Conservation (phyloP, 2,888 invertebrate species). For the Pollenia amentaria region DNA sequence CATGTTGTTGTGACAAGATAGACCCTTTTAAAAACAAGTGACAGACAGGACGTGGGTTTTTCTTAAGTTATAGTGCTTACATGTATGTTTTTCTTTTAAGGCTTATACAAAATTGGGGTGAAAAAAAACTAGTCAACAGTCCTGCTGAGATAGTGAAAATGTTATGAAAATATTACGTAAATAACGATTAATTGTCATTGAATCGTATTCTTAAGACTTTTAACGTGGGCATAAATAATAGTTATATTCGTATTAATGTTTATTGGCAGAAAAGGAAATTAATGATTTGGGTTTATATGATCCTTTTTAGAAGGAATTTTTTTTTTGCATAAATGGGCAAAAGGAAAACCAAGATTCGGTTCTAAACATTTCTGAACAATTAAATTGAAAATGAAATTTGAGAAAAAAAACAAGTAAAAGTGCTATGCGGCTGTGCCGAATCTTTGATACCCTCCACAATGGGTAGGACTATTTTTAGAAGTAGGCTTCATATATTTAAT, state of each 20-base stretch:
- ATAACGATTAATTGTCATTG: constrained; percentile 63
- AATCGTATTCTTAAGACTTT: constrained; percentile 28
- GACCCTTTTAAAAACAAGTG: constrained; percentile 70
- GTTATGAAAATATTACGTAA: constrained; percentile 67
- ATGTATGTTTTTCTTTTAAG: constrained; percentile 41
- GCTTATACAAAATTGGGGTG: background rate
- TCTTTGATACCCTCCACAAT: no score
- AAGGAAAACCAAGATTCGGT: background rate
- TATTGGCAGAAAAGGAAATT: constrained; percentile 4
- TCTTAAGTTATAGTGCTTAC: constrained; percentile 49
- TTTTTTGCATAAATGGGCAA: background rate
- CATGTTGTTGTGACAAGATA: constrained; percentile 71
- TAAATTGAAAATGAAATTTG: no score
- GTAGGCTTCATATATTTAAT: no score
- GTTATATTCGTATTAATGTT: background rate
- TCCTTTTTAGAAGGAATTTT: background rate
- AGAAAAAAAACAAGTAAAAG: no score
- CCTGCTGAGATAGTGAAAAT: constrained; percentile 63
- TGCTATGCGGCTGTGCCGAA: no score
- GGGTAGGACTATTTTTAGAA: no score
- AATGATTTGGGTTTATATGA: background rate
- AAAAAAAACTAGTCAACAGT: constrained; percentile 50
- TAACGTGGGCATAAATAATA: constrained; percentile 17
- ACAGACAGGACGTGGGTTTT: constrained; percentile 71
- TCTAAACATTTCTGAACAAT: no score